These are phyloP conservation scores for Oreotrochilus melanogaster DNA, from an alignment of 2,113 vertebrate genomes.

Conservation along the genomic window DNA sequence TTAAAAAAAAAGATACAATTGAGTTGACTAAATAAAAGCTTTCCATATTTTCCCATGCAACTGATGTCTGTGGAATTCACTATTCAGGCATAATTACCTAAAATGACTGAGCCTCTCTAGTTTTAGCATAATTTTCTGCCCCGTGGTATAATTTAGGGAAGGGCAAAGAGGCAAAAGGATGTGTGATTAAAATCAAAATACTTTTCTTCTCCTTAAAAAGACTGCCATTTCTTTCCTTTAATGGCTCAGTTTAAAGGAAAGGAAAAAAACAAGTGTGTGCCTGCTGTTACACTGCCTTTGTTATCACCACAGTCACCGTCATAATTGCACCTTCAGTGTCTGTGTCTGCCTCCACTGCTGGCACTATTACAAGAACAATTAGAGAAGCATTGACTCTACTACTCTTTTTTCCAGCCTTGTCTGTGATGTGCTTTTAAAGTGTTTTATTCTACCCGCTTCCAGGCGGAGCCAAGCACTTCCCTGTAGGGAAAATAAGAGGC, in stretches of 20 bases:
- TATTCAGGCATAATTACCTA: not conserved
- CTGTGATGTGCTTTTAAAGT: conserved; percentile 42
- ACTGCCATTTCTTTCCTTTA: not conserved
- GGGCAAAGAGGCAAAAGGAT: not conserved
- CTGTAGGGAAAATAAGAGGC: not conserved
- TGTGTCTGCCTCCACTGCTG: not conserved
- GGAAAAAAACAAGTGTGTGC: not conserved
- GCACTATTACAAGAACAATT: conserved; percentile 33
- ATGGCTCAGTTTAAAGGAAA: conserved; percentile 8
- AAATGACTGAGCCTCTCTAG: not conserved
- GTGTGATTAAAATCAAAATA: conserved; percentile 13
- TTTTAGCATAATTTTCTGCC: not conserved
- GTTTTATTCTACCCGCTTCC: not conserved
- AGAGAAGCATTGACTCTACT: conserved; percentile 8
- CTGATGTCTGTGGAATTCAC: not conserved
- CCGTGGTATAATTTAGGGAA: not conserved
- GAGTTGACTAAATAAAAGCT: not conserved
- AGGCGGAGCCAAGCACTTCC: not conserved
- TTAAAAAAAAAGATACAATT: not conserved
- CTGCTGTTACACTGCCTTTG: conserved; percentile 18
- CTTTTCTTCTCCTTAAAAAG: not conserved
- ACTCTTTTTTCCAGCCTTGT: not conserved
- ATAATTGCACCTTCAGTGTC: not conserved
- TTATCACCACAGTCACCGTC: not conserved
- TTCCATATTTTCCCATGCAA: not conserved